These are phyloP conservation scores for Dasypus novemcinctus DNA, from an alignment of 2,113 vertebrate genomes.

Conservation along the genomic window DNA sequence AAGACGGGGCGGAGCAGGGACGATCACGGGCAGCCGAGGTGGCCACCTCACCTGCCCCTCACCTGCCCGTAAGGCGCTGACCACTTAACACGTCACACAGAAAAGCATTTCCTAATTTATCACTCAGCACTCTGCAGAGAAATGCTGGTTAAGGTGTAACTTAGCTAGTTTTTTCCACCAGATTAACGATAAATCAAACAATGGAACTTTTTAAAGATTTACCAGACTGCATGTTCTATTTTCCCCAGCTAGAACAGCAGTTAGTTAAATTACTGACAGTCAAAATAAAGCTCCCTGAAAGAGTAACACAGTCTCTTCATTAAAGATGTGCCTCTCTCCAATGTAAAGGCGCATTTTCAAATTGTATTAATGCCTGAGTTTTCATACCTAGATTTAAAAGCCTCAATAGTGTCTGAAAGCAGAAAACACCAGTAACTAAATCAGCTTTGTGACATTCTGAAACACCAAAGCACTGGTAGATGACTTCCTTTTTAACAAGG, in stretches of 20 bases:
- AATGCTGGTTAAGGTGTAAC: neutral
- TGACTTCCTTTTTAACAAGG: neutral
- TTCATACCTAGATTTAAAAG: neutral
- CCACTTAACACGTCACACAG: neutral
- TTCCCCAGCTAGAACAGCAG: neutral
- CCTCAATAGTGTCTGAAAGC: neutral
- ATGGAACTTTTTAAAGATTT: constrained; percentile 34
- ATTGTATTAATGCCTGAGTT: neutral
- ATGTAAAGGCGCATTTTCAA: neutral
- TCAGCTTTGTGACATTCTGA: neutral
- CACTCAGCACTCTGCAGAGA: neutral
- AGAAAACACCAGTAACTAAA: neutral
- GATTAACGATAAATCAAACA: constrained; percentile 30
- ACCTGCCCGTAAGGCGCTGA: too few relatives aligned
- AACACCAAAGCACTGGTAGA: neutral
- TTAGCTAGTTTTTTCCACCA: neutral
- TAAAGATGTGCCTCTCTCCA: neutral
- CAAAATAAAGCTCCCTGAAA: neutral
- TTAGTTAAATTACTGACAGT: neutral
- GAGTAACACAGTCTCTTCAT: neutral
- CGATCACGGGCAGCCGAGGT: neutral
- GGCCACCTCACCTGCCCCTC: neutral
- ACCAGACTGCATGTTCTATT: neutral
- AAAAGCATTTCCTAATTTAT: neutral
- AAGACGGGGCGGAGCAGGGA: neutral